Evolutionary conservation across 2,888 invertebrate genomes (phyloP).

Genomic region (Quadriops clusia): DNA sequence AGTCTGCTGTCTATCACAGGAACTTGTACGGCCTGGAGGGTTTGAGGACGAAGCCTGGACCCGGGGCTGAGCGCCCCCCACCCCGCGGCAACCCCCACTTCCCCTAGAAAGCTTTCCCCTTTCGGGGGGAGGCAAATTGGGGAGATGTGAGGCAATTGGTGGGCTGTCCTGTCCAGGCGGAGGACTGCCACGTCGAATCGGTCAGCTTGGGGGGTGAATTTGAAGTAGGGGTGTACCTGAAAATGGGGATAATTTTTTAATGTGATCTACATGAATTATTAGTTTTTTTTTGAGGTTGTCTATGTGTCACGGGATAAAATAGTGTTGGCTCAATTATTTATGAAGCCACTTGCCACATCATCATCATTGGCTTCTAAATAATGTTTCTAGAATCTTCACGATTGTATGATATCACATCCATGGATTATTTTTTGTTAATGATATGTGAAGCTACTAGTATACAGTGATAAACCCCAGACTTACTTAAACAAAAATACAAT

Average conservation of each 20-base stretch:
- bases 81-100: conserved; percentile 85
- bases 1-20: conserved; percentile 83
- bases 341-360: no score
- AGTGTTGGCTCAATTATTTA: no score
- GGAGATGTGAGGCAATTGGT: conserved; percentile 80
- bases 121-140: conserved; percentile 87
- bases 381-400: no score
- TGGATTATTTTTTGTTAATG: no score
- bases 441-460: no score
- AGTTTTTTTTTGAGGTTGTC: no score
- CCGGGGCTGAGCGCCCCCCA: conserved; percentile 84
- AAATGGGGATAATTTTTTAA: conserved; percentile 19
- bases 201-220: conserved; percentile 87
- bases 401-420: no score
- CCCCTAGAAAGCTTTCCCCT: conserved; percentile 79
- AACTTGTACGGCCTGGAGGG: conserved; percentile 82
- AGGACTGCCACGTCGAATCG: conserved; percentile 86
- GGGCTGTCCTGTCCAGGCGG: conserved; percentile 76
- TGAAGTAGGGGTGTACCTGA: conserved; percentile 82
- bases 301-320: no score
- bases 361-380: no score
- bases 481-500: no score
- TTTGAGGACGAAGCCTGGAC: conserved; percentile 76
- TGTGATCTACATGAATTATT: no score
- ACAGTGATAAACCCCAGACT: no score